A percentile compares a stretch with the other conserved stretches of the same genome.
These are phyloP conservation scores for Craniophora ligustri DNA, from an alignment of 2,888 invertebrate genomes.

Conservation along the genomic window DNA sequence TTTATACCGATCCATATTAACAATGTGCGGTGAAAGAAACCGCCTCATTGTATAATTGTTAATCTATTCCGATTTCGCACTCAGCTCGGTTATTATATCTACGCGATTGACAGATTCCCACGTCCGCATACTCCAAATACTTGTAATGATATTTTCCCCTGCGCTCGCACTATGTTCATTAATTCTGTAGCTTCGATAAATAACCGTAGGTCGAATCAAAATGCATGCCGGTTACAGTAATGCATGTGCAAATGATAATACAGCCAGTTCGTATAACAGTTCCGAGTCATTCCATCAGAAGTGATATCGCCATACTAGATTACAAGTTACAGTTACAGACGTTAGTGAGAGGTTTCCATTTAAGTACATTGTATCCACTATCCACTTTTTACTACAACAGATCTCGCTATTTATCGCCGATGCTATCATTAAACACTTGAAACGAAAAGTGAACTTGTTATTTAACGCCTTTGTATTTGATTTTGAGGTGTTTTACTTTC, in stretches of 20 bases:
- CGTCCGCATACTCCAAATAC: conserved; percentile 82
- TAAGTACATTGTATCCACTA: conserved; percentile 65
- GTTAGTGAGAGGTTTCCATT: conserved; percentile 73
- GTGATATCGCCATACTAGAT: conserved; percentile 62
- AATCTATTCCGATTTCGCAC: conserved; percentile 69
- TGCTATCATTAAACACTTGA: conserved; percentile 71
- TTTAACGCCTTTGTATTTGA: conserved; percentile 59
- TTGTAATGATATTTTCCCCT: conserved; percentile 57
- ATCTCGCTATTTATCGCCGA: conserved; percentile 67
- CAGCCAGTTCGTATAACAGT: conserved; percentile 61
- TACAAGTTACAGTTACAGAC: conserved; percentile 66
- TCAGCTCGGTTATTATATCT: conserved; percentile 67
- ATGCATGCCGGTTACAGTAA: conserved; percentile 47
- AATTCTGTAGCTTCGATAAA: conserved; percentile 62
- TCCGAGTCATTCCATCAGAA: conserved; percentile 57
- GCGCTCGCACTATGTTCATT: conserved; percentile 32
- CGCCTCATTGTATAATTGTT: conserved; percentile 65
- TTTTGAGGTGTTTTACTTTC: conserved; percentile 74
- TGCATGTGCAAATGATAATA: conserved; percentile 59
- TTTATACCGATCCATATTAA: conserved; percentile 66
- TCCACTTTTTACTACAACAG: conserved; percentile 67
- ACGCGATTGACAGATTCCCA: conserved; percentile 76
- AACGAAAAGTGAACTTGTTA: conserved; percentile 76
- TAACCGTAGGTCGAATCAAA: conserved; percentile 49
- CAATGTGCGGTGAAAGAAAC: conserved; percentile 63